A percentile compares a stretch with the other conserved stretches of the same genome.
Evolutionary conservation across 1,140 invertebrate species (phyloP).

Genomic region (Dysdera silvatica): DNA sequence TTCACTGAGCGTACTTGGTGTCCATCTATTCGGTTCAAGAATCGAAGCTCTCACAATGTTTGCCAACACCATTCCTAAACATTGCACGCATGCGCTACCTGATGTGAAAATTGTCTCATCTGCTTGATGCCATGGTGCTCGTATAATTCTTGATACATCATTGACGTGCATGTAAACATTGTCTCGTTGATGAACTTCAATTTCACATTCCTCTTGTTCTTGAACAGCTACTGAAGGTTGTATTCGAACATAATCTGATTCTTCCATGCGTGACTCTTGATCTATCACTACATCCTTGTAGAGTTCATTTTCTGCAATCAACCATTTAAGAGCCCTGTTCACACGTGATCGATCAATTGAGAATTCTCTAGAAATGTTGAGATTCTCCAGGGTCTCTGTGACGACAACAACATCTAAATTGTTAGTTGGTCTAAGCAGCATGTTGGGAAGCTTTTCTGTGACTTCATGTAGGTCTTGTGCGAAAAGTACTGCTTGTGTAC

Average conservation of each 20-base stretch:
- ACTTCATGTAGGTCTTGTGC: conserved; percentile 8
- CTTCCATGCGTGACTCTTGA: background rate
- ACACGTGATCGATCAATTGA: background rate
- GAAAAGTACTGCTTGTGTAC: background rate
- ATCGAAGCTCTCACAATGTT: conserved; percentile 13
- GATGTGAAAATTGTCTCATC: conserved; percentile 10
- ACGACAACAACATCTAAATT: conserved; percentile 10
- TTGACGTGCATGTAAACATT: background rate
- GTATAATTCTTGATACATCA: conserved; percentile 9
- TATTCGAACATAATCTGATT: background rate
- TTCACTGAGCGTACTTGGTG: background rate
- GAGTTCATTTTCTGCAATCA: conserved; percentile 15
- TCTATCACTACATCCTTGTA: conserved; percentile 23
- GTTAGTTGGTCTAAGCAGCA: background rate
- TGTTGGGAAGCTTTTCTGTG: background rate
- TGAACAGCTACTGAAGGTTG: background rate
- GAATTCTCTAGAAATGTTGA: conserved; percentile 9
- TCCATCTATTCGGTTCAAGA: background rate
- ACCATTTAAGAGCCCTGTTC: conserved; percentile 16
- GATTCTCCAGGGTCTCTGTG: conserved; percentile 19
- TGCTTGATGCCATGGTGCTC: conserved; percentile 12
- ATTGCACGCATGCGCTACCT: background rate
- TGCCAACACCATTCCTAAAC: conserved; percentile 9
- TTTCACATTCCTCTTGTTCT: background rate
- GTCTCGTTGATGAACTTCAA: background rate